Conservation (phyloP, 2,797 vertebrate species). For the Brachymystax lenok region DNA sequence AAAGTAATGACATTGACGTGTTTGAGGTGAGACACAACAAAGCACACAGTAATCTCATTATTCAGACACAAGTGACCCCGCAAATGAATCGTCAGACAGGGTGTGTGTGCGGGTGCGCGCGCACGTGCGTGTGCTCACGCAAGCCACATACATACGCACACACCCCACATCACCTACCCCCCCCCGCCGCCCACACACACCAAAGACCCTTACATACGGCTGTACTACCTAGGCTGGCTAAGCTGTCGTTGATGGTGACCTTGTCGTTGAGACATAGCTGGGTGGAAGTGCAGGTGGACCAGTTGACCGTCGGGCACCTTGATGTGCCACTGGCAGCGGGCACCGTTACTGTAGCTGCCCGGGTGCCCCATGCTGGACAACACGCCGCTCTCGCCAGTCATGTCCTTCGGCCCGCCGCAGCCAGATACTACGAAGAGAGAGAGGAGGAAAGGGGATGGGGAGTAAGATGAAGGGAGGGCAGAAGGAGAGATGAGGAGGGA, state of each 20-base stretch:
- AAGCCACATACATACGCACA: neutral
- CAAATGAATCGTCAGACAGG: constrained; percentile 4
- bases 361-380: constrained; percentile 74
- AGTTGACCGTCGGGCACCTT: constrained; percentile 66
- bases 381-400: constrained; percentile 60
- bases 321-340: constrained; percentile 76
- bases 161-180: neutral
- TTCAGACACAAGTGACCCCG: neutral
- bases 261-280: constrained; percentile 72
- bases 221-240: constrained; percentile 68
- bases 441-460: constrained; percentile 29
- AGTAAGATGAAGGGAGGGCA: neutral
- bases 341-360: constrained; percentile 69
- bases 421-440: constrained; percentile 67
- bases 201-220: neutral
- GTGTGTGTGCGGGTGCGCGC: neutral
- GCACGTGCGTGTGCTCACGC: neutral
- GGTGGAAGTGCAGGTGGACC: constrained; percentile 72
- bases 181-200: neutral
- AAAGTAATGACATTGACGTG: neutral
- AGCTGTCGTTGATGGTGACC: constrained; percentile 66
- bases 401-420: constrained; percentile 71
- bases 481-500: too few relatives aligned
- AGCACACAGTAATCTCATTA: neutral
- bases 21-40: neutral